A percentile compares a stretch with the other conserved stretches of the same genome.
phyloP scores from a whole-genome alignment of 1,140 invertebrate genomes.

The Neoseiulus cucumeris region DNA sequence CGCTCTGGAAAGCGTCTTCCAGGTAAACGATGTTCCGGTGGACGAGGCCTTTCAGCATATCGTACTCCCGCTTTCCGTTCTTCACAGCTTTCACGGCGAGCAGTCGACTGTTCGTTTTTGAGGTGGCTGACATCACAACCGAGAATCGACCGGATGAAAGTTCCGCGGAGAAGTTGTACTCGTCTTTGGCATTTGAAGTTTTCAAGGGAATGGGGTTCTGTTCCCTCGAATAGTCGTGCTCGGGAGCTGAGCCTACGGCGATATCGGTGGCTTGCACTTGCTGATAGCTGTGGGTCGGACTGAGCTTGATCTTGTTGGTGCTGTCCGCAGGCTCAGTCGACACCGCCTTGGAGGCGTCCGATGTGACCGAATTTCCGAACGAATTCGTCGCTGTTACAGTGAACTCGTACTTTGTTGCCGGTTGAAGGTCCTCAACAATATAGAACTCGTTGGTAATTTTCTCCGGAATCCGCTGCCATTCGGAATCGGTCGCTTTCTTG shows the following conservation, averaged over 20 bases:
- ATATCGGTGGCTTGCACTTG: slow-evolving; percentile 1
- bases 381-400: slow-evolving; percentile 65
- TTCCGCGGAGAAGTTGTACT: slow-evolving; percentile 1
- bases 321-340: neutral
- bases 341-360: neutral
- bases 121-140: neutral
- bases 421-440: slow-evolving; percentile 49
- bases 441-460: slow-evolving; percentile 88
- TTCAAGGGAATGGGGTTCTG: slow-evolving; percentile 39
- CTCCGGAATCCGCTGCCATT: slow-evolving; percentile 64
- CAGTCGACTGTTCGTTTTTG: slow-evolving; percentile 24
- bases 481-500: slow-evolving; percentile 44
- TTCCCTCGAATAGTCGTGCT: slow-evolving; percentile 41
- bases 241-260: neutral
- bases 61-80: slow-evolving; percentile 46
- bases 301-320: slow-evolving; percentile 9
- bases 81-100: slow-evolving; percentile 50
- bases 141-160: neutral
- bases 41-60: slow-evolving; percentile 50
- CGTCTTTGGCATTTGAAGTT: slow-evolving; percentile 14
- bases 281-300: neutral
- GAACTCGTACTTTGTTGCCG: slow-evolving; percentile 65
- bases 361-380: slow-evolving; percentile 39
- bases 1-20: slow-evolving; percentile 29
- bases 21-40: slow-evolving; percentile 64